Evolutionary conservation across 2,797 vertebrate genomes (phyloP).

Genomic region (Sphaeramia orbicularis): DNA sequence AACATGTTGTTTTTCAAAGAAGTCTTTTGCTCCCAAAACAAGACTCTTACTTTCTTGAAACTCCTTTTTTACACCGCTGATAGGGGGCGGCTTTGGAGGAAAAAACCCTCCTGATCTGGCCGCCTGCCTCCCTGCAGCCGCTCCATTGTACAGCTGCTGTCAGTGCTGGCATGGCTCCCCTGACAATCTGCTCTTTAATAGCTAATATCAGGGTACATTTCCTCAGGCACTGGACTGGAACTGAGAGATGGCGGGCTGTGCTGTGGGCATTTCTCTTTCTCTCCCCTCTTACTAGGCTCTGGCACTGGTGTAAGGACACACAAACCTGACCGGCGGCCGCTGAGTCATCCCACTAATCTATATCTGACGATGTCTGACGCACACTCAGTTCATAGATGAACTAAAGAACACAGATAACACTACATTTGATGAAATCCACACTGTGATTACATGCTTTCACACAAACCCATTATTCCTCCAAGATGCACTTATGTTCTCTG

Average conservation of each 20-base stretch:
- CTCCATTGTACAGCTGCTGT: conserved; percentile 78
- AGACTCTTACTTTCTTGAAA: too few relatives aligned
- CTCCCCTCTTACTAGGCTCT: conserved; percentile 25
- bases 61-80: too few relatives aligned
- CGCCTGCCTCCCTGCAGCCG: conserved; percentile 58
- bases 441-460: conserved; percentile 15
- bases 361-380: conserved; percentile 52
- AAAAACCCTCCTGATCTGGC: conserved; percentile 30
- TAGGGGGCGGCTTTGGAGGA: not conserved
- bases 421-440: conserved; percentile 10
- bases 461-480: not conserved
- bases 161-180: conserved; percentile 78
- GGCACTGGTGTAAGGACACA: conserved; percentile 41
- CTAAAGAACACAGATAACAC: not conserved
- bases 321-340: conserved; percentile 63
- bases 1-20: too few relatives aligned
- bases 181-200: conserved; percentile 89
- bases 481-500: not conserved
- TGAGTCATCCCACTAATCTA: conserved; percentile 77
- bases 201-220: conserved; percentile 90
- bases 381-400: conserved; percentile 13
- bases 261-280: conserved; percentile 67
- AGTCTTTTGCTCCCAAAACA: too few relatives aligned
- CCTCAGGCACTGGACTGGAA: conserved; percentile 85
- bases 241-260: conserved; percentile 78